Evolutionary conservation across 2,113 vertebrate species (phyloP).

Genomic region (Oostethus manadensis): DNA sequence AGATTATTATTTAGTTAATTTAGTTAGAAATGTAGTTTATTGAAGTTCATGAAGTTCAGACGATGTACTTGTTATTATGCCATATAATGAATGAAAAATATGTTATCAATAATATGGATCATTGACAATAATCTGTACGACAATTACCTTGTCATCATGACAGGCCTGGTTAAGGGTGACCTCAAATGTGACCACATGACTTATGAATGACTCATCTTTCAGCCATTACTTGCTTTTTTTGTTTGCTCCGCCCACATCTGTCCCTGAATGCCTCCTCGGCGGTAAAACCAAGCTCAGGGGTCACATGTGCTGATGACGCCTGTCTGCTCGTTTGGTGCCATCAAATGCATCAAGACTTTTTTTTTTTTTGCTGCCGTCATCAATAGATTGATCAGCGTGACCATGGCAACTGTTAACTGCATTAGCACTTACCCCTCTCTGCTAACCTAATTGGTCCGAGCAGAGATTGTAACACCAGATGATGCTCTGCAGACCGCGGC

Average conservation of each 20-base stretch:
- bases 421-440: slow-evolving; percentile 36
- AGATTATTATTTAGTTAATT: too few relatives aligned
- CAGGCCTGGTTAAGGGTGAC: too few relatives aligned
- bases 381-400: slow-evolving; percentile 24
- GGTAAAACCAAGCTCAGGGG: neutral
- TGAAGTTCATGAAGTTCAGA: too few relatives aligned
- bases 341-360: neutral
- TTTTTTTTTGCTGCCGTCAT: neutral
- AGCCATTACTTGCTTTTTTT: neutral
- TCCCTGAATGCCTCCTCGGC: neutral
- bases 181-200: slow-evolving; percentile 45
- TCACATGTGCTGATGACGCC: neutral
- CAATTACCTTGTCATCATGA: too few relatives aligned
- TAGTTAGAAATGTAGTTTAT: too few relatives aligned
- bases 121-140: too few relatives aligned
- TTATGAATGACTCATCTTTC: slow-evolving; percentile 33
- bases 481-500: neutral
- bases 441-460: slow-evolving; percentile 22
- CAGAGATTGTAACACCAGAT: neutral
- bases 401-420: slow-evolving; percentile 37
- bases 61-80: too few relatives aligned
- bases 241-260: neutral
- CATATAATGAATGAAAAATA: too few relatives aligned
- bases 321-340: neutral
- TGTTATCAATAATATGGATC: too few relatives aligned